A percentile compares a stretch with the other conserved stretches of the same genome.
Conservation (phyloP, 2,113 vertebrate species). For the Syngnathus typhle region DNA sequence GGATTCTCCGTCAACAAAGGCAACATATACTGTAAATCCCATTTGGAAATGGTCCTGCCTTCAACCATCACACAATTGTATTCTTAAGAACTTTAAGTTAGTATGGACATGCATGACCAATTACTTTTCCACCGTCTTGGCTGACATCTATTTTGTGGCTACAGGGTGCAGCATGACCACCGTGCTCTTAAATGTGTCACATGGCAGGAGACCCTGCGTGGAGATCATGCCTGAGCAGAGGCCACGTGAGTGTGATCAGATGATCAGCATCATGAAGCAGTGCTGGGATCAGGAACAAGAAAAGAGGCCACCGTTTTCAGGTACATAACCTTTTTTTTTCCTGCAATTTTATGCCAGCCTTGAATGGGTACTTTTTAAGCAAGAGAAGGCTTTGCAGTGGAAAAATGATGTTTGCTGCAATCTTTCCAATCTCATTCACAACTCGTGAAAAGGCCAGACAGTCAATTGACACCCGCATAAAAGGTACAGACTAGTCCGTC, state of each 20-base stretch:
- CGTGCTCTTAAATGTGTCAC: conserved; percentile 72
- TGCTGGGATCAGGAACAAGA: conserved; percentile 78
- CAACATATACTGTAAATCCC: background rate
- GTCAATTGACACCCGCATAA: background rate
- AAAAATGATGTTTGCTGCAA: too few relatives aligned
- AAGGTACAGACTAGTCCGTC: background rate
- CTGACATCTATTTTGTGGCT: conserved; percentile 16
- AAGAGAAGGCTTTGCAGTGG: too few relatives aligned
- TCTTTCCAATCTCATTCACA: too few relatives aligned
- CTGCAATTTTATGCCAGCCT: too few relatives aligned
- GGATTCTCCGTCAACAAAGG: background rate
- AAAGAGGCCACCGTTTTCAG: conserved; percentile 70
- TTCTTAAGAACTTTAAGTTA: background rate
- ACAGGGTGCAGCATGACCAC: conserved; percentile 76
- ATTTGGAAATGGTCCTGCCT: background rate
- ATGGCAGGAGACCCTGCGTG: conserved; percentile 72
- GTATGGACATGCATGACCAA: background rate
- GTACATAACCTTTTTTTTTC: conserved; percentile 20
- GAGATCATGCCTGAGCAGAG: conserved; percentile 65
- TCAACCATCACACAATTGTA: background rate
- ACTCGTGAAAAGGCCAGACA: background rate
- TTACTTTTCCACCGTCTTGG: background rate
- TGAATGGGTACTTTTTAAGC: too few relatives aligned
- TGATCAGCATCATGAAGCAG: conserved; percentile 75
- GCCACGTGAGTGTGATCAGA: conserved; percentile 73